Percentiles rank a stretch among this genome's conserved stretches.
Conservation (phyloP, 1,140 invertebrate genomes). For the Panagrolaimus sp. region DNA sequence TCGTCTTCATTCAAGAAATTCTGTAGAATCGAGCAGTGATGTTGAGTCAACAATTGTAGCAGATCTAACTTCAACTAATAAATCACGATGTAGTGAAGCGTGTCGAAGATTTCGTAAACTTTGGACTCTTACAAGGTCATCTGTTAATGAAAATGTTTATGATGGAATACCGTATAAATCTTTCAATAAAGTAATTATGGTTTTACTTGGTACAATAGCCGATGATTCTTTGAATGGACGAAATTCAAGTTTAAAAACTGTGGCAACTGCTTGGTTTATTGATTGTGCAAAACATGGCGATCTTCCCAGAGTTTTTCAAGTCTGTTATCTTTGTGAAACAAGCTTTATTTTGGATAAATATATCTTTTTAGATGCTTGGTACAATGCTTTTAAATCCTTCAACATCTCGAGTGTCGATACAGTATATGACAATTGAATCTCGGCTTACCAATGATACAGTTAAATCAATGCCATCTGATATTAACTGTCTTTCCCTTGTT, state of each 20-base stretch:
- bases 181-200: constrained; percentile 54
- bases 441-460: constrained; percentile 43
- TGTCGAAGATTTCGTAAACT: constrained; percentile 35
- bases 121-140: constrained; percentile 42
- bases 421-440: constrained; percentile 68
- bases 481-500: constrained; percentile 35
- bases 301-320: constrained; percentile 69
- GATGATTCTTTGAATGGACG: constrained; percentile 35
- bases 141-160: constrained; percentile 29
- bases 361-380: constrained; percentile 68
- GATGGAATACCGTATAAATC: constrained; percentile 38
- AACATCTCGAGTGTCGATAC: constrained; percentile 76
- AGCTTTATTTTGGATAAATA: constrained; percentile 63
- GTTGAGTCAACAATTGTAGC: constrained; percentile 51
- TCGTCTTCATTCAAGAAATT: constrained; percentile 46
- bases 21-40: constrained; percentile 47
- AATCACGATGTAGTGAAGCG: constrained; percentile 40
- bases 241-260: constrained; percentile 33
- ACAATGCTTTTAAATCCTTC: constrained; percentile 75
- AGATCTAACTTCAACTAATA: constrained; percentile 44
- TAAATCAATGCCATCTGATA: constrained; percentile 30
- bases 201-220: constrained; percentile 50
- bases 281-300: constrained; percentile 72
- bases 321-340: too few relatives aligned
- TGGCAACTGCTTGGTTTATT: constrained; percentile 59